Base-by-base conservation (phyloP, 2,113 vertebrate genomes). In the Mesitornis unicolor region DNA sequence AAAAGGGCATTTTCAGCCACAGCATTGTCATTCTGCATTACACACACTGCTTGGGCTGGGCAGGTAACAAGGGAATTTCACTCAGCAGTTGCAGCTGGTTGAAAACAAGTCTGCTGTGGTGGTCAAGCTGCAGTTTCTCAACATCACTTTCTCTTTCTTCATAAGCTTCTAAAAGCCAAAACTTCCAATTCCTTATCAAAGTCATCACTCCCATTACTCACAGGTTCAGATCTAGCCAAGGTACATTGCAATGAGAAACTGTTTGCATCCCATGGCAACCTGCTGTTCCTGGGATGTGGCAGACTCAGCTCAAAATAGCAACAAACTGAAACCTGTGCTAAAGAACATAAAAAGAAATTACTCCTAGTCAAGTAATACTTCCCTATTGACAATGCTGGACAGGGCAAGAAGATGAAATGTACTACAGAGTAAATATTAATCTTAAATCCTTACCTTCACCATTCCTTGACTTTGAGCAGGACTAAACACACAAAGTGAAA, bases 1-100 rank as follows among this genome's bases (percentile, higher is more conserved):
- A 94, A 93, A 93, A 68, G 20, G 48, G 31, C 56, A 74, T 84
- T 96, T 94, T 88, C 82, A 96, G 78, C 50, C 82, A 91, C 68
- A 80, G 54, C 20, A 45, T 16, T 86, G 84, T 74, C 89, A 79
- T 86, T 82, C 54, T 82, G 71, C 57, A 89, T 82, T 79, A 91
- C 47, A 81, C 22, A 91, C n/a, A 14, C 16, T 93, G 65, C 75
- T 67, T 60, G 22, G 33, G 51, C 59, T 84, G 65, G 76, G 77
- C 57, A 87, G 69, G 69, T 35, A 68, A 93, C 56, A 87, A 82
- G 10, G 13, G 69, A 93, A 93, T 84, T 79, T 79, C 51, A 83
- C 33, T 57, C 69, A 61, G 42, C 77, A 83, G 47, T 53, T 86
- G 71, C 60, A 92, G 65, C 51, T 89, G n/a, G 77, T 35, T 70